phyloP scores from a whole-genome alignment of 2,797 vertebrate genomes.

The Semotilus atromaculatus region DNA sequence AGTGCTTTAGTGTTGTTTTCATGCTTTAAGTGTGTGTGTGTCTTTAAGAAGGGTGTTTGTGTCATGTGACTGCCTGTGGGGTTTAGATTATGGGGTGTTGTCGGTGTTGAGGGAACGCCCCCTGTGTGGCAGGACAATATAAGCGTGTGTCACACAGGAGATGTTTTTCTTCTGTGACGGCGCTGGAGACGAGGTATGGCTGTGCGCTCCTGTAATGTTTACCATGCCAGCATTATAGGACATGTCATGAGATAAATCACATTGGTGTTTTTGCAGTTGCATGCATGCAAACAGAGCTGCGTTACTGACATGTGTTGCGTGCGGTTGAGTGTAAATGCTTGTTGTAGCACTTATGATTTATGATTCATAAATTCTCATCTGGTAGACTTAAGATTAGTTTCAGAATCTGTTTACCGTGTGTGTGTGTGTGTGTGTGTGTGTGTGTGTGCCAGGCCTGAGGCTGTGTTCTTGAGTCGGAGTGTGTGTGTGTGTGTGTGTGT shows the following conservation, averaged over 20 bases:
- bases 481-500: no score
- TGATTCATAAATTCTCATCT: slow-evolving; percentile 7
- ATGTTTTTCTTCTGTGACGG: slow-evolving; percentile 83
- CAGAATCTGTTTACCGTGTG: slow-evolving; percentile 41
- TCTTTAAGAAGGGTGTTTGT: slow-evolving; percentile 36
- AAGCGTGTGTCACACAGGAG: slow-evolving; percentile 77
- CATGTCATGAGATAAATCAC: no score
- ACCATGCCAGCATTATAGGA: neutral
- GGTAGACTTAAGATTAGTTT: neutral
- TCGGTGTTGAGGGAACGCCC: slow-evolving; percentile 78
- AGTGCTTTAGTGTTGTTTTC: neutral
- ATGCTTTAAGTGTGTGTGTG: slow-evolving; percentile 11
- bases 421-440: no score
- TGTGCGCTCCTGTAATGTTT: neutral
- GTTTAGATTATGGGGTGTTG: slow-evolving; percentile 75
- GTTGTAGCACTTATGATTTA: neutral
- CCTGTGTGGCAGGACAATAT: slow-evolving; percentile 81
- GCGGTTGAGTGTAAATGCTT: neutral
- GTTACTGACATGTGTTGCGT: neutral
- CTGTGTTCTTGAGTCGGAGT: no score
- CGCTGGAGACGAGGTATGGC: slow-evolving; percentile 66
- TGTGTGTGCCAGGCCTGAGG: no score
- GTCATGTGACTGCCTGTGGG: slow-evolving; percentile 71
- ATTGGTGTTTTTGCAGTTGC: neutral
- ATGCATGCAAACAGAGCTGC: no score